Conservation (phyloP, 2,888 invertebrate species). For the Lasioglossum zephyrum region DNA sequence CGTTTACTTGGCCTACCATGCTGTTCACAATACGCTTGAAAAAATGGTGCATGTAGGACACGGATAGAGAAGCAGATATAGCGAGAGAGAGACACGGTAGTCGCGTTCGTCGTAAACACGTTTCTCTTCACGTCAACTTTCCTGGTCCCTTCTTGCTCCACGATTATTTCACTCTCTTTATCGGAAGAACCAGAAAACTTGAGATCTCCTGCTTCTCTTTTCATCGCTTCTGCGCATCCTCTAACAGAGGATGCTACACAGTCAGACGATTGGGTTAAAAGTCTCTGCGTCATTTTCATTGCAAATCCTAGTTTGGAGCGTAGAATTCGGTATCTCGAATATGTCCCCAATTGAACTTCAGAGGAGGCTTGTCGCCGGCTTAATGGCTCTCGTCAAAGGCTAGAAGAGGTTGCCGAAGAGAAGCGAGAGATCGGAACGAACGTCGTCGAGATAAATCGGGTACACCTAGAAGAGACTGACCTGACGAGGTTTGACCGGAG, state of each 20-base stretch:
- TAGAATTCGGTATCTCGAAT: neutral
- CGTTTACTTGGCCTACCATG: conserved; percentile 73
- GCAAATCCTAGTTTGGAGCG: neutral
- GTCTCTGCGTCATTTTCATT: neutral
- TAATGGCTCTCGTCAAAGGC: neutral
- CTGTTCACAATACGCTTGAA: conserved; percentile 69
- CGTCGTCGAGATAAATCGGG: conserved; percentile 17
- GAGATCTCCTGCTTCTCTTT: conserved; percentile 12
- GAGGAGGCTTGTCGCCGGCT: neutral
- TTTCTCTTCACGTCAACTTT: conserved; percentile 37
- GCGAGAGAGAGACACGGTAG: conserved; percentile 35
- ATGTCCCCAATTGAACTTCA: neutral
- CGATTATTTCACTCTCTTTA: neutral
- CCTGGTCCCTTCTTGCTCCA: conserved; percentile 14
- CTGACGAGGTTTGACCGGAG: conserved; percentile 83
- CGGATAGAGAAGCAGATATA: conserved; percentile 54
- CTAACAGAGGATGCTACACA: neutral
- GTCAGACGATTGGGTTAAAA: neutral
- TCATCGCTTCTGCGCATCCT: neutral
- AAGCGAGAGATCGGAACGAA: conserved; percentile 24
- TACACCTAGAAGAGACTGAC: conserved; percentile 65
- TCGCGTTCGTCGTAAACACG: conserved; percentile 20
- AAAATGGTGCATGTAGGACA: conserved; percentile 63
- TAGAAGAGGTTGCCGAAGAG: neutral
- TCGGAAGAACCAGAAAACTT: conserved; percentile 29